These are phyloP conservation scores for Camponotus pennsylvanicus DNA, from an alignment of 1,140 invertebrate genomes.

Conservation along the genomic window DNA sequence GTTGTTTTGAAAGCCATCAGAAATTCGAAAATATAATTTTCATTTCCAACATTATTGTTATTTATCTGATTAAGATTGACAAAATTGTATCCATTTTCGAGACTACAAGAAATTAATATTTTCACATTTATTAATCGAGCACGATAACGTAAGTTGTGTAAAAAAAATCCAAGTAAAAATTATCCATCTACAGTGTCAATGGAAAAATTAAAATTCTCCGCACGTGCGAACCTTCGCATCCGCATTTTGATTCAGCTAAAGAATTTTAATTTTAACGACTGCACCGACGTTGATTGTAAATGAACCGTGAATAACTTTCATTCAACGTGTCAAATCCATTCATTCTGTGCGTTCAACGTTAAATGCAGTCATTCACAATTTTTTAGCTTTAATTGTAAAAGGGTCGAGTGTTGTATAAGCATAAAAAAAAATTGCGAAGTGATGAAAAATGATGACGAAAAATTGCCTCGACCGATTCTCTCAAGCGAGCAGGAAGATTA, in stretches of 20 bases:
- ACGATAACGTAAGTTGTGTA: too few relatives aligned
- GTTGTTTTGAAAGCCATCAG: too few relatives aligned
- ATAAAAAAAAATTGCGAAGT: neutral
- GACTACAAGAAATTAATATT: too few relatives aligned
- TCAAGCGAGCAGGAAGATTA: conserved; percentile 47
- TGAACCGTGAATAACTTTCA: neutral
- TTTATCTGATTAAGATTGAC: conserved; percentile 24
- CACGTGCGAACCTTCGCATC: neutral
- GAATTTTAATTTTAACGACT: conserved; percentile 11
- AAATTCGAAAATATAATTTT: neutral
- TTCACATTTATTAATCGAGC: too few relatives aligned
- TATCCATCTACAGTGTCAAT: neutral
- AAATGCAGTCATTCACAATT: neutral
- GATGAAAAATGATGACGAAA: conserved; percentile 8
- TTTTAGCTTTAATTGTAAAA: neutral
- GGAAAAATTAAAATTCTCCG: neutral
- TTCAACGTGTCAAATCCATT: neutral
- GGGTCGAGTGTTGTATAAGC: neutral
- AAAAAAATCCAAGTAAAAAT: too few relatives aligned
- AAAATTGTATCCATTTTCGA: neutral
- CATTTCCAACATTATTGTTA: conserved; percentile 10
- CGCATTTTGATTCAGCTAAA: neutral
- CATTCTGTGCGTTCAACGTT: neutral
- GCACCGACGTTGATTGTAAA: neutral
- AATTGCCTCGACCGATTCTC: neutral